Percentiles rank a stretch among this genome's conserved stretches.
phyloP scores from a whole-genome alignment of 2,888 invertebrate species.

The Hyalella azteca region DNA sequence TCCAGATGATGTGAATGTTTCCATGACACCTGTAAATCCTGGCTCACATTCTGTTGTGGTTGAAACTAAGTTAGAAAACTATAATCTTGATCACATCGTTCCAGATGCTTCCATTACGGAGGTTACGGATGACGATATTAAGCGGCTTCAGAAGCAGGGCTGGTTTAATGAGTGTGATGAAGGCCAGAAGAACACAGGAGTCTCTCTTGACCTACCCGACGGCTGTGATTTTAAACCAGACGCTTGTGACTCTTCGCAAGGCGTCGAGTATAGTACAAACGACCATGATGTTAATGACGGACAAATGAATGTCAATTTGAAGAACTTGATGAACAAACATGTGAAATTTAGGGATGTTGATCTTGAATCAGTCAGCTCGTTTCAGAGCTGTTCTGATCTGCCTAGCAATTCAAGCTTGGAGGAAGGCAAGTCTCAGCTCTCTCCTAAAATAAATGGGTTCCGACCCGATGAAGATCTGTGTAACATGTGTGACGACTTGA shows the following conservation, averaged over 20 bases:
- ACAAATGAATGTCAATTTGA: not conserved
- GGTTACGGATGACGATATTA: not conserved
- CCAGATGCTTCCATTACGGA: conserved; percentile 1
- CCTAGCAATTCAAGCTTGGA: not conserved
- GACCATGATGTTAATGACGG: not conserved
- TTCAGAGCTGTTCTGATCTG: conserved; percentile 12
- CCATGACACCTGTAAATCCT: too few species aligned
- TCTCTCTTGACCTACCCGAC: not conserved
- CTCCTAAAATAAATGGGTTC: conserved; percentile 11
- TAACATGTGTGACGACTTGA: too few species aligned
- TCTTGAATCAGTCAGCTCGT: conserved; percentile 5
- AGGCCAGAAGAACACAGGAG: not conserved
- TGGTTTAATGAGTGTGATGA: not conserved
- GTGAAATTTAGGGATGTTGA: conserved; percentile 1
- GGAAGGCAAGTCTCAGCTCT: not conserved
- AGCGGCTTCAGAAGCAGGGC: not conserved
- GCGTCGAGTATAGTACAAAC: not conserved
- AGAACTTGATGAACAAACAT: not conserved
- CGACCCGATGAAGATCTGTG: too few species aligned
- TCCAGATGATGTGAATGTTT: not conserved
- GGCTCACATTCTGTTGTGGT: not conserved
- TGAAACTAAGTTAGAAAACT: not conserved
- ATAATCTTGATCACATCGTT: not conserved
- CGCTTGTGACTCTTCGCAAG: not conserved
- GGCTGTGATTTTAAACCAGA: not conserved